Base-by-base conservation (phyloP, 1,140 invertebrate species). In the Pararge aegeria region DNA sequence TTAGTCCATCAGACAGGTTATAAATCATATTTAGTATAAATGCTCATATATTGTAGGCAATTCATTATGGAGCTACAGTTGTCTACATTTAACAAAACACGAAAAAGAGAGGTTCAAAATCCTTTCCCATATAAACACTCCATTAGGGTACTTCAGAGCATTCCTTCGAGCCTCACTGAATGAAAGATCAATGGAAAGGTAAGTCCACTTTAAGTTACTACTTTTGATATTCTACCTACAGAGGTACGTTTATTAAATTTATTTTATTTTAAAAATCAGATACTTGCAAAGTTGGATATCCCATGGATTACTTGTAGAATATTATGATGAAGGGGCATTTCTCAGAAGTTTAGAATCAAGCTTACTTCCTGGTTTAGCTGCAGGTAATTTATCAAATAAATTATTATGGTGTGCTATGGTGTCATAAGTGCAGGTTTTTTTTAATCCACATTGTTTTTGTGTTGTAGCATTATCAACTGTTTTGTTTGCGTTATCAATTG, bases 401-500 rank as follows among this genome's bases (percentile, higher is more conserved):
- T 34, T 15, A 16, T 1, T 16, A 40, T 5, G 16, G 3, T 40
- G 1, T 5, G 16, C 16, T 18, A 16, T 5, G 5, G 0, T 18
- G 1, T 16, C 5, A 15, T 18, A 0, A 18, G 2, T 40, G 13
- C 13, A 1, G n/a, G 13, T 51, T 7, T 51, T 51, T 34, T 34
- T 34, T 21, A 52, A 46, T 61, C 2, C 1, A 16, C 30, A 21
- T 20, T 4, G 15, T 40, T 44, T 4, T 34, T 56, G 27, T 27
- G n/a, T 56, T 63, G 10, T 75, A 96, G 96, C 96, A 59, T 90
- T 98, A 73, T 94, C 93, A 61, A 94, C 95, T 34, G 95, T 98
- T 78, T 91, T 98, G 65, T 98, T 98, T 91, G 97, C 97, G 19
- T 94, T 98, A 74, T 95, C 93, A 73, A 95, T 97, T 67, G 96